Base-by-base conservation (phyloP, 2,113 vertebrate species). In the Ammospiza nelsoni region DNA sequence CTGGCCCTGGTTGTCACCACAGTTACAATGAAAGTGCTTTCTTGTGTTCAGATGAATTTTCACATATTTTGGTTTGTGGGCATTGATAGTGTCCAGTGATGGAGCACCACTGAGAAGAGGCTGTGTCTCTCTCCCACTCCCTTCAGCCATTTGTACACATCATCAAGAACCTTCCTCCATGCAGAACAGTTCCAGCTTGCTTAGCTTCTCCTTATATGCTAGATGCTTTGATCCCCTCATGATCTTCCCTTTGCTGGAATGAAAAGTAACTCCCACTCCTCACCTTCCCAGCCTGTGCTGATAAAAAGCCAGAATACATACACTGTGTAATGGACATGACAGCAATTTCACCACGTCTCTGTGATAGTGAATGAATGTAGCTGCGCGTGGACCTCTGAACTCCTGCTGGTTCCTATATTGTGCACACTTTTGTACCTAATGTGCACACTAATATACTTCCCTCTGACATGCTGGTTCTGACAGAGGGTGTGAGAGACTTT, bases 271-370 rank as follows among this genome's bases (percentile, higher is more conserved):
- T 65, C 27, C 15, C 1, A 28, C 9, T 58, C 17, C 37, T 24
- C 31, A 29, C 15, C 27, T 22, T 78, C 35, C 39, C 2, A 4
- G 11, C 6, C 37, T 44, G 22, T 52, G 48, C 31, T 63, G 59
- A 39, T 65, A 29, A 59, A 68, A 33, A 63, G 15, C 10, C 57
- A 37, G 24, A 3, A 24, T 5, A 44, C 5, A 39, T 14, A 46
- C 21, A 14, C 5, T 43, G 9, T 9, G 12, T 8, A 17, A 24
- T 1, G 7, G 35, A 19, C 1, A 1, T 4, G 27, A 75, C 3
- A 79, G 10, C 41, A 79, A 54, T 31, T 35, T 33, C 48, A 73
- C 31, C 10, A 21, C 0, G 0, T 19, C 9, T 28, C 27, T 1
- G 0, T 15, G 28, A 46, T 5, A 6, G 5, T 15, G 27, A 16